A percentile compares a stretch with the other conserved stretches of the same genome.
phyloP scores from a whole-genome alignment of 2,797 vertebrate genomes.

The Lacerta agilis region DNA sequence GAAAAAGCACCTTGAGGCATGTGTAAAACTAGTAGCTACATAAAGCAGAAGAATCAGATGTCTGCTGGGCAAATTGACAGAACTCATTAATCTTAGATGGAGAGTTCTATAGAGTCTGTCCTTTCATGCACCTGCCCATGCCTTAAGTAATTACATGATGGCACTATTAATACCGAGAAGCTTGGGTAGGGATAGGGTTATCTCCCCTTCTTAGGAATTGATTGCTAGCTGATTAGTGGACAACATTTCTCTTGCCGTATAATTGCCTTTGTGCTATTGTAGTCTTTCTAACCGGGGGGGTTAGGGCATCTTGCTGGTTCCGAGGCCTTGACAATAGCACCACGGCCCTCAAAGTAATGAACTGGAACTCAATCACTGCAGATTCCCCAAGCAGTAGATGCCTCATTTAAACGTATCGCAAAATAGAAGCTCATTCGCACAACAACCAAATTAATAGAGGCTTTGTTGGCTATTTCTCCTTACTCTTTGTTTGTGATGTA shows the following conservation, averaged over 20 bases:
- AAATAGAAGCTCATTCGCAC: conserved; percentile 63
- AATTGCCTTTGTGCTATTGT: conserved; percentile 83
- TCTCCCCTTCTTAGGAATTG: conserved; percentile 84
- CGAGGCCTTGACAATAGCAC: conserved; percentile 72
- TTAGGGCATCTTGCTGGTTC: conserved; percentile 74
- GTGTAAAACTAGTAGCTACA: conserved; percentile 79
- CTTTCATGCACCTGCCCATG: conserved; percentile 84
- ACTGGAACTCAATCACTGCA: conserved; percentile 75
- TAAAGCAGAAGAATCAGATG: conserved; percentile 83
- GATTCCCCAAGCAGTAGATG: conserved; percentile 72
- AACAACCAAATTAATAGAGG: conserved; percentile 55
- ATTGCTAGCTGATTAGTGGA: conserved; percentile 86
- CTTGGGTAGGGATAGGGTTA: conserved; percentile 81
- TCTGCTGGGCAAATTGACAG: conserved; percentile 85
- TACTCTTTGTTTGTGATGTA: conserved; percentile 32
- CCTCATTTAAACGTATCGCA: conserved; percentile 75
- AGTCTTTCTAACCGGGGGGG: conserved; percentile 76
- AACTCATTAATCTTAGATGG: conserved; percentile 87
- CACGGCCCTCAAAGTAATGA: conserved; percentile 77
- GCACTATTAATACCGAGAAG: conserved; percentile 84
- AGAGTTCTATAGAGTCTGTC: conserved; percentile 80
- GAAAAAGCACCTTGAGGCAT: conserved; percentile 66
- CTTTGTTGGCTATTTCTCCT: conserved; percentile 46
- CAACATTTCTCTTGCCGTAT: conserved; percentile 81
- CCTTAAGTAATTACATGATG: conserved; percentile 86